Evolutionary conservation across 2,797 vertebrate genomes (phyloP).

Genomic region (Gila robusta): DNA sequence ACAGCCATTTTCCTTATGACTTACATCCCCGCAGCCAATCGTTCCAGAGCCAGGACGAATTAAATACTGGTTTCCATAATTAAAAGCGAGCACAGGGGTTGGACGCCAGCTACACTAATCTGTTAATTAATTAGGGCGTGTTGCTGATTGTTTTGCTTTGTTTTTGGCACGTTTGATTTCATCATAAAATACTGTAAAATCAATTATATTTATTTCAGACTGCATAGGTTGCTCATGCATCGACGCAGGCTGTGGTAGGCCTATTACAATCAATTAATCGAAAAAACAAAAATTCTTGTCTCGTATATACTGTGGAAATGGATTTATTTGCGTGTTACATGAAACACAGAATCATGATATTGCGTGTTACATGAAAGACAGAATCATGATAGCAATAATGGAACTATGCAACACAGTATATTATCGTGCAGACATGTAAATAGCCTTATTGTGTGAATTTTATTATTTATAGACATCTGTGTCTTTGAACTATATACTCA

Average conservation of each 20-base stretch:
- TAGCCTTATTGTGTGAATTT: constrained; percentile 16
- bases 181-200: constrained; percentile 5
- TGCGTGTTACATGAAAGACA: constrained; percentile 19
- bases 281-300: not conserved
- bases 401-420: constrained; percentile 51
- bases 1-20: constrained; percentile 96
- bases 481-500: constrained; percentile 16
- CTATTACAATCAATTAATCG: constrained; percentile 25
- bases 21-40: constrained; percentile 96
- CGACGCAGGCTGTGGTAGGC: constrained; percentile 7
- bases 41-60: constrained; percentile 86
- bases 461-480: constrained; percentile 16
- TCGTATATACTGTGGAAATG: constrained; percentile 1
- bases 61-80: constrained; percentile 64
- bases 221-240: constrained; percentile 6
- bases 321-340: constrained; percentile 35
- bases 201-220: constrained; percentile 22
- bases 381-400: constrained; percentile 39
- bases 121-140: constrained; percentile 48
- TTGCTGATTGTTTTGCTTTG: constrained; percentile 32
- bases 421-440: constrained; percentile 32
- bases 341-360: constrained; percentile 29
- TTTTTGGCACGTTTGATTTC: constrained; percentile 26
- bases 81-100: constrained; percentile 80
- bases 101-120: constrained; percentile 40